Conservation (phyloP, 1,140 invertebrate genomes). For the Ceratina japonica region DNA sequence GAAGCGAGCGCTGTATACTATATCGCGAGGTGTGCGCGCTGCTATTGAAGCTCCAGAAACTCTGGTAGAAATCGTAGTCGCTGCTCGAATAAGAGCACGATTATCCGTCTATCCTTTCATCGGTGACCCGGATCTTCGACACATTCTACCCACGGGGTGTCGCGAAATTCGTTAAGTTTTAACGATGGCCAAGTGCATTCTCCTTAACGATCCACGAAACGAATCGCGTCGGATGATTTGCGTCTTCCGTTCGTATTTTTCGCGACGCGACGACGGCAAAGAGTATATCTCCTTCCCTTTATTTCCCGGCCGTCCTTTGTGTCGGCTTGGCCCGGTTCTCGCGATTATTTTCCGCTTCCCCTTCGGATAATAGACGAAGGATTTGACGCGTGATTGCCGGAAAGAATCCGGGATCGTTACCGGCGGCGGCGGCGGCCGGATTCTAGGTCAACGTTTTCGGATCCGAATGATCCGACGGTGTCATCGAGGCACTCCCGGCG, state of each 20-base stretch:
- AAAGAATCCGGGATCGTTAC: conserved; percentile 9
- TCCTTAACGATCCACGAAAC: conserved; percentile 59
- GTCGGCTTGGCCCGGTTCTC: neutral
- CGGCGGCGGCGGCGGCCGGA: neutral
- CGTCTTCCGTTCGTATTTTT: conserved; percentile 44
- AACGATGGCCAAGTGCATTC: conserved; percentile 60
- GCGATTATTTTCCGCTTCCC: conserved; percentile 17
- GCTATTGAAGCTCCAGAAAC: too few species aligned
- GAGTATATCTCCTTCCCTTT: neutral
- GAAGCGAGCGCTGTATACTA: too few species aligned
- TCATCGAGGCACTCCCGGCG: neutral
- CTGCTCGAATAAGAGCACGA: too few species aligned
- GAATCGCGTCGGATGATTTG: conserved; percentile 51
- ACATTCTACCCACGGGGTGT: conserved; percentile 24
- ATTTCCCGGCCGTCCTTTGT: neutral
- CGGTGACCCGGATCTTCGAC: conserved; percentile 24
- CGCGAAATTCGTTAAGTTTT: conserved; percentile 61
- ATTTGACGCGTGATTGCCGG: neutral
- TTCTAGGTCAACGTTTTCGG: neutral
- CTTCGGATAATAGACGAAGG: neutral
- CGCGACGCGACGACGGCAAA: neutral
- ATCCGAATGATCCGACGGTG: neutral
- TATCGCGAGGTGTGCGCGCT: too few species aligned
- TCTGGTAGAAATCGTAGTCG: too few species aligned
- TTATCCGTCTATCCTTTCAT: too few species aligned